Evolutionary conservation across 1,140 invertebrate species (phyloP).

Genomic region (Whitmania pigra): DNA sequence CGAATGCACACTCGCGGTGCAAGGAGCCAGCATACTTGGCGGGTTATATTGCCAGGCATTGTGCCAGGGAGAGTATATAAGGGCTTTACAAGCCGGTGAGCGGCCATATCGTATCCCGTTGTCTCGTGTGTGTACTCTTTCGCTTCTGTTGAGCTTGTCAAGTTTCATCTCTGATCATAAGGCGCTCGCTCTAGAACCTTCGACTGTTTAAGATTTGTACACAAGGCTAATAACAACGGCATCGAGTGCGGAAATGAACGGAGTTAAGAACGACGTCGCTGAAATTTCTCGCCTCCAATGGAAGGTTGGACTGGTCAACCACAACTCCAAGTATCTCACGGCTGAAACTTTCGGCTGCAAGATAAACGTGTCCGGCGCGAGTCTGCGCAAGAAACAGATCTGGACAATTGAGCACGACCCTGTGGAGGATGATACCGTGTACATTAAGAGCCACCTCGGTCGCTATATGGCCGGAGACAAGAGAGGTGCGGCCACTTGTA

Average conservation of each 20-base stretch:
- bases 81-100: neutral
- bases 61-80: neutral
- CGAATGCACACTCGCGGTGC: constrained; percentile 8
- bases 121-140: no score
- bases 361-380: constrained; percentile 74
- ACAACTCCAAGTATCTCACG: constrained; percentile 73
- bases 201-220: no score
- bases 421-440: constrained; percentile 56
- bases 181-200: no score
- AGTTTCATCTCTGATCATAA: no score
- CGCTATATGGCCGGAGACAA: constrained; percentile 54
- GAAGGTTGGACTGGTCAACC: constrained; percentile 78
- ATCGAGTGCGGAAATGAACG: constrained; percentile 3
- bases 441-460: constrained; percentile 75
- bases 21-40: constrained; percentile 1
- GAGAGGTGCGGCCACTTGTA: constrained; percentile 92
- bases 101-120: neutral
- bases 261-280: constrained; percentile 10
- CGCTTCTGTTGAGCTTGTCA: neutral
- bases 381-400: constrained; percentile 86
- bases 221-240: no score
- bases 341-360: constrained; percentile 96
- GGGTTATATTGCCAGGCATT: neutral
- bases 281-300: constrained; percentile 34
- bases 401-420: constrained; percentile 52